A percentile compares a stretch with the other conserved stretches of the same genome.
Conservation (phyloP, 2,888 invertebrate species). For the Diplolepis rosae region DNA sequence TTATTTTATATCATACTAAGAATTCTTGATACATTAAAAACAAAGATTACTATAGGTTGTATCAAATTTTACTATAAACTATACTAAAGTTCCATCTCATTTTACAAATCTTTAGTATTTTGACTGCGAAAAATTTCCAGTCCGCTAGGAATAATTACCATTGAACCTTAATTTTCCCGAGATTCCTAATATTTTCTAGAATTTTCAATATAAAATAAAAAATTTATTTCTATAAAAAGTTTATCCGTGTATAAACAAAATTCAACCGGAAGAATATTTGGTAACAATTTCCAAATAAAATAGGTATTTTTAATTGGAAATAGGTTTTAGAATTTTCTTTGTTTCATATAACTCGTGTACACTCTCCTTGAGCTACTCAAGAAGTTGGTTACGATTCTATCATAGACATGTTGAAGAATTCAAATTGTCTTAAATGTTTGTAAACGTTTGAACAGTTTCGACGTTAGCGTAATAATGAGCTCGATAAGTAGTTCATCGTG, state of each 20-base stretch:
- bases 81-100: no score
- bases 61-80: not conserved
- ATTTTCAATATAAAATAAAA: no score
- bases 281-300: not conserved
- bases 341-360: not conserved
- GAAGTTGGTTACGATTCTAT: not conserved
- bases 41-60: not conserved
- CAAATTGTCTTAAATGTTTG: not conserved
- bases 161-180: no score
- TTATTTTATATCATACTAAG: not conserved
- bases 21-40: no score
- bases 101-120: no score
- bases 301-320: not conserved
- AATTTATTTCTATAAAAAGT: no score
- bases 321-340: not conserved
- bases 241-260: no score
- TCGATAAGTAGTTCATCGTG: conserved; percentile 30
- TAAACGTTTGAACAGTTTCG: conserved; percentile 2
- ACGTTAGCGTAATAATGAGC: not conserved
- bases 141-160: no score
- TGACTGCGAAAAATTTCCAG: no score
- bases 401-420: not conserved
- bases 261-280: no score
- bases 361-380: not conserved
- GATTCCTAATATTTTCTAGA: no score